Evolutionary conservation across 37 sponge, comb jelly and placozoan species (phyloP), one percentile per base, ranked within the genome.

Genomic region (Beroe forskalii): DNA sequence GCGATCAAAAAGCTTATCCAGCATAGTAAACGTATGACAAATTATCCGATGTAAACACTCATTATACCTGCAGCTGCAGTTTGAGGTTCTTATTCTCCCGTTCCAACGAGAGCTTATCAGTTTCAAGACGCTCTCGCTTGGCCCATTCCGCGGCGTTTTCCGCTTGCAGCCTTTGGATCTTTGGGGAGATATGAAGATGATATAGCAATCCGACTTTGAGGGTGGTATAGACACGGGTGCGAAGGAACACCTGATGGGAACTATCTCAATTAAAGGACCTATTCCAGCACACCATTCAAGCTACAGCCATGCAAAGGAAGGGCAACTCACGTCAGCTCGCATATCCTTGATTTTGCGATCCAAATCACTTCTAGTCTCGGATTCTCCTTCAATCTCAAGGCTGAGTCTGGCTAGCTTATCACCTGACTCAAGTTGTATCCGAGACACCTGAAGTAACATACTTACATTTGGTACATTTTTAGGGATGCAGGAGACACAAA

Each of bases 131-230:
- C 55, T 80, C 86, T 80, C 86, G 1, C 55, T 27, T 41, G 60
- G 86, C 86, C 86, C 86, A 80, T 55, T 80, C 86, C 25, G 60
- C 41, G 27, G 86, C 86, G 60, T 80, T 80, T 38, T 80, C 86
- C 19, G 86, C 86, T 44, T 80, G 86, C 28, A 80, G 28, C 17
- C 86, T 32, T 27, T 80, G 86, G 22, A 80, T 80, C 86, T 80
- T 80, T 44, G 86, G 86, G 60, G 33, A 44, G 86, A 80, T 44
- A 44, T 41, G 44, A 19, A 80, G 86, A 80, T 80, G 55, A 80
- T 80, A 80, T 17, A 44, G 40, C 55, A 80, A 37, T 17, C 86
- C 86, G 4, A 80, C 86, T 80, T 80, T 80, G 86, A 80, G 86
- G 3, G 86, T 80, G 2, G 86, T 80, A 37, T 33, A 80, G 44